Evolutionary conservation across 2,888 invertebrate genomes (phyloP).

Genomic region (Drosophila tanythrix): DNA sequence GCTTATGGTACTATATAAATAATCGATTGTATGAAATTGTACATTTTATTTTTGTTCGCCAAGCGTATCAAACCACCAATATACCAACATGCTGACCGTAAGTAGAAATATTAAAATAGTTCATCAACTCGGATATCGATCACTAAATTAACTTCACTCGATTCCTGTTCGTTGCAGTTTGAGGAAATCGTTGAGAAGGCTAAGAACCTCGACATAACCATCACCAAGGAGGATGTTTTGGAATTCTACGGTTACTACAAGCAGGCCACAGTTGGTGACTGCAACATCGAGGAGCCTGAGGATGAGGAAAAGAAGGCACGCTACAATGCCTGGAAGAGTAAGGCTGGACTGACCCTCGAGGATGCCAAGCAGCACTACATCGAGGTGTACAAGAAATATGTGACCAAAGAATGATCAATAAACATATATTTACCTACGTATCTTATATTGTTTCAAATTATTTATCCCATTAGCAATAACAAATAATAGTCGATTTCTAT

Average conservation of each 20-base stretch:
- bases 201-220: conserved; percentile 90
- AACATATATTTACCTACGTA: conserved; percentile 50
- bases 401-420: conserved; percentile 12
- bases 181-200: conserved; percentile 90
- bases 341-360: conserved; percentile 91
- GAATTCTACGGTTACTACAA: conserved; percentile 94
- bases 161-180: conserved; percentile 86
- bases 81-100: conserved; percentile 75
- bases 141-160: neutral
- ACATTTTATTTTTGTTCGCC: conserved; percentile 57
- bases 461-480: conserved; percentile 34
- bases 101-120: conserved; percentile 39
- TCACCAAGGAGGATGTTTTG: conserved; percentile 91
- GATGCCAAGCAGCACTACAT: conserved; percentile 94
- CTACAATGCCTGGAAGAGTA: conserved; percentile 95
- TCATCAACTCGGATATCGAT: neutral
- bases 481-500: neutral
- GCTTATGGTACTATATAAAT: conserved; percentile 56
- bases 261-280: conserved; percentile 92
- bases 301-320: conserved; percentile 96
- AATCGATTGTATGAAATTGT: conserved; percentile 17
- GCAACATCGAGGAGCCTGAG: conserved; percentile 93
- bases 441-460: conserved; percentile 42
- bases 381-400: conserved; percentile 87
- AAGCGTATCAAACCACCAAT: conserved; percentile 42